Evolutionary conservation across 2,113 vertebrate species (phyloP), one percentile per base, ranked within the genome.

Genomic region (Pedionomus torquatus): DNA sequence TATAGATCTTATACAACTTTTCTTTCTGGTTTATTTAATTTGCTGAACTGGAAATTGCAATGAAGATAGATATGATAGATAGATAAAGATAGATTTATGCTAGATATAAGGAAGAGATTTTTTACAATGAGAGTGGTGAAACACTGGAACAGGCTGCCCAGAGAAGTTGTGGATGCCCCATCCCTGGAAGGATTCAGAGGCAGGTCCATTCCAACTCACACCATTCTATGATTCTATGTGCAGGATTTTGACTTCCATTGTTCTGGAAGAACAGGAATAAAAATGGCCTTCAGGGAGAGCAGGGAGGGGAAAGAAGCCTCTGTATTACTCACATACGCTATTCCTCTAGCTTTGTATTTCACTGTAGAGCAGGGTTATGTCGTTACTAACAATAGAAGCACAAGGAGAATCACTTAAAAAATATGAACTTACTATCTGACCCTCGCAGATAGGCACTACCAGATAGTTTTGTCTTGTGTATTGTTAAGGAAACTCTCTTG

Each of bases 11-110:
- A 78, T 93, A 79, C 49, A 96, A 61, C 58, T 91, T 83, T 93
- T 96, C 31, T 70, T 90, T 83, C 78, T 58, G 24, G 11, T 52
- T 95, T 93, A 87, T 96, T 97, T 97, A 83, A 92, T 94, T 95
- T 94, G 69, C 80, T 95, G 80, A 94, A 86, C 76, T 86, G 58
- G 66, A 96, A 95, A 85, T 79, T 95, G 16, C 68, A 85, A 58
- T 91, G 26, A 92, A 70, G 69, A 70, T 70, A 90, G 83, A 39
- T 63, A 17, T 0, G 0, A n/a, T 21, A 19, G 41, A 44, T 33
- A 31, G 20, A 28, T 65, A 35, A 19, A 31, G 20, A 28, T 65
- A 35, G 23, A 48, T 55, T 66, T 77, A 54, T 20, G 21, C 44
- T 31, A 55, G 9, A 7, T 68, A n/a, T n/a, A 55, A 54, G 18